Evolutionary conservation across 2,888 invertebrate species (phyloP).

Genomic region (Acanthosoma haemorrhoidale): DNA sequence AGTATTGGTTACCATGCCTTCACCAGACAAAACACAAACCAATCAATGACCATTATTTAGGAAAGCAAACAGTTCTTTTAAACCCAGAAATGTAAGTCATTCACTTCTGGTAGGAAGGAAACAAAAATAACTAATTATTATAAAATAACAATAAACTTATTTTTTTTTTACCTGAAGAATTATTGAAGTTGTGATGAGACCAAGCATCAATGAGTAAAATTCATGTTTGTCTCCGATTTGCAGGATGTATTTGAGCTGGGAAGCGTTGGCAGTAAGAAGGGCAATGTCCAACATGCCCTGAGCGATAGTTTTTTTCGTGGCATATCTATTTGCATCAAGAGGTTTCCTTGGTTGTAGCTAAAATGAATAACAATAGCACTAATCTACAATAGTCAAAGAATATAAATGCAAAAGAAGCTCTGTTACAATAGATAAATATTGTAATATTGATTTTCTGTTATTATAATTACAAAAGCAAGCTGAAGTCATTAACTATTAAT

Average conservation of each 20-base stretch:
- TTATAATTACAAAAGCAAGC: no score
- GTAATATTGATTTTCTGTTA: no score
- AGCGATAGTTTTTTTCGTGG: slow-evolving; percentile 86
- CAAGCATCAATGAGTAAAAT: slow-evolving; percentile 75
- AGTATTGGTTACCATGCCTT: background rate
- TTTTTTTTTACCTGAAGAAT: slow-evolving; percentile 65
- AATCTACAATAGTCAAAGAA: background rate
- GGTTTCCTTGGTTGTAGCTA: slow-evolving; percentile 50
- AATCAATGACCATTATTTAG: background rate
- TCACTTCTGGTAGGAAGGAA: no score
- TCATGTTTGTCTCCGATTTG: slow-evolving; percentile 79
- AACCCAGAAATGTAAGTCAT: no score
- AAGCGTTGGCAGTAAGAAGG: slow-evolving; percentile 79
- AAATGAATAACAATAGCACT: background rate
- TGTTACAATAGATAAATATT: background rate
- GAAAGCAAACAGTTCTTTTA: no score
- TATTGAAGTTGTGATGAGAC: slow-evolving; percentile 74
- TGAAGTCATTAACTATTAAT: no score
- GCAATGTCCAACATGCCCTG: slow-evolving; percentile 88
- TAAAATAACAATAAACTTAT: background rate
- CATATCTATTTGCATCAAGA: slow-evolving; percentile 80
- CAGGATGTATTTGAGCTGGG: slow-evolving; percentile 79
- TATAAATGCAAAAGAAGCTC: background rate
- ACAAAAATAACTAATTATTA: background rate
- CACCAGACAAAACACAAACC: background rate